A percentile compares a stretch with the other conserved stretches of the same genome.
phyloP scores from a whole-genome alignment of 2,797 vertebrate species.

The Channa striata region DNA sequence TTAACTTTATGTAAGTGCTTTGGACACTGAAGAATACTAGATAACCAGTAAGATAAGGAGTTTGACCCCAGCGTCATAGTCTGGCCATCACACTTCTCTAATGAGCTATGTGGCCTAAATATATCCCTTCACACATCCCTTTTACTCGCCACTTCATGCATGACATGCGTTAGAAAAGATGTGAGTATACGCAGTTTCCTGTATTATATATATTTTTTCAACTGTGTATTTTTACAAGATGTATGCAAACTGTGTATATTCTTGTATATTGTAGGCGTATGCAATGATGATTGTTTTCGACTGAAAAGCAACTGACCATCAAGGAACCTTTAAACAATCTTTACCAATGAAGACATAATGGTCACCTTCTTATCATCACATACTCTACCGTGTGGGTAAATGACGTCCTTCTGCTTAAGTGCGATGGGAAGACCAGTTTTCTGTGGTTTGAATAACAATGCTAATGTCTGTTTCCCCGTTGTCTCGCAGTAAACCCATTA shows the following conservation, averaged over 20 bases:
- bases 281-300: constrained; percentile 47
- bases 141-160: constrained; percentile 7
- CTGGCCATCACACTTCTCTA: neutral
- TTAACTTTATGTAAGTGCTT: constrained; percentile 8
- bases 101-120: neutral
- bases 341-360: constrained; percentile 50
- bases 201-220: neutral
- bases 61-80: neutral
- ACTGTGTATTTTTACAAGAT: constrained; percentile 18
- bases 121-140: constrained; percentile 5
- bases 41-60: constrained; percentile 12
- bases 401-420: constrained; percentile 54
- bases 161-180: neutral
- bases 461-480: constrained; percentile 69
- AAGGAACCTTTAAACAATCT: constrained; percentile 41
- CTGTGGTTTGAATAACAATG: constrained; percentile 74
- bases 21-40: neutral
- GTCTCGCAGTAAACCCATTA: constrained; percentile 65
- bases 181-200: constrained; percentile 1
- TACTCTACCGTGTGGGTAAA: constrained; percentile 65
- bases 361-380: constrained; percentile 74
- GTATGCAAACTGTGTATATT: too few species aligned
- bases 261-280: constrained; percentile 19
- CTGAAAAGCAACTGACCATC: constrained; percentile 67
- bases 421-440: constrained; percentile 53